Evolutionary conservation across 2,888 invertebrate species (phyloP), one percentile per base, ranked within the genome.

Genomic region (Octodonta nipae): DNA sequence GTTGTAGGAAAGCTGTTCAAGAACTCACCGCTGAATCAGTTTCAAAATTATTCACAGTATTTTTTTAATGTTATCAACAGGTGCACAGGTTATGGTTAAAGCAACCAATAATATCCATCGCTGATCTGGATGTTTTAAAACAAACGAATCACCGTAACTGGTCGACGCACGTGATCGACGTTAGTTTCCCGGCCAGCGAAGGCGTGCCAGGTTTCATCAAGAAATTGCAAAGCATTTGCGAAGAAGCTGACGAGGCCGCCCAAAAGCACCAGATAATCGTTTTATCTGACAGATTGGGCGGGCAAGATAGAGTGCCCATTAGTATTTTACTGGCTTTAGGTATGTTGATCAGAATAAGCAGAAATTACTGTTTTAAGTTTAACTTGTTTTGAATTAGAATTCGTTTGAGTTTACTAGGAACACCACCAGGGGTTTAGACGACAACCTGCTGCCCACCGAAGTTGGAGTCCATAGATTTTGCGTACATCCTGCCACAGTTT

Each of bases 71-170:
- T 10, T 13, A 13, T 5, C 10, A 13, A 13, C 15, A 47, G 47
- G 47, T 52, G 4, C 87, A 89, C 58, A 76, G 96, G 12, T 68
- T 98, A 52, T 89, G 93, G 71, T 66, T 98, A 40, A 78, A 81
- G 34, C 88, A 96, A 65, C 98, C 98, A 2, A 85, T 98, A 38
- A 66, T 98, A 35, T 93, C 95, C 8, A 71, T 96, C 45, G 70
- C 77, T 14, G 96, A 98, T 61, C 67, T 93, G 46, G 80, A 86
- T 54, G 81, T 93, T 6, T 66, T 98, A 32, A 88, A 87, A 55
- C 67, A 74, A 20, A 87, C 83, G 13, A 76, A 66, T 15, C 81
- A 87, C 59, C 77, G 88, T 15, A 84, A 83, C 8, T 96, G 95
- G 96, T 81, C 69, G 67, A 74, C 87, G 0, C 73, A 75, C 54